Percentiles rank a stretch among this genome's conserved stretches.
phyloP scores from a whole-genome alignment of 2,888 invertebrate species.

The Chelonus formosanus region DNA sequence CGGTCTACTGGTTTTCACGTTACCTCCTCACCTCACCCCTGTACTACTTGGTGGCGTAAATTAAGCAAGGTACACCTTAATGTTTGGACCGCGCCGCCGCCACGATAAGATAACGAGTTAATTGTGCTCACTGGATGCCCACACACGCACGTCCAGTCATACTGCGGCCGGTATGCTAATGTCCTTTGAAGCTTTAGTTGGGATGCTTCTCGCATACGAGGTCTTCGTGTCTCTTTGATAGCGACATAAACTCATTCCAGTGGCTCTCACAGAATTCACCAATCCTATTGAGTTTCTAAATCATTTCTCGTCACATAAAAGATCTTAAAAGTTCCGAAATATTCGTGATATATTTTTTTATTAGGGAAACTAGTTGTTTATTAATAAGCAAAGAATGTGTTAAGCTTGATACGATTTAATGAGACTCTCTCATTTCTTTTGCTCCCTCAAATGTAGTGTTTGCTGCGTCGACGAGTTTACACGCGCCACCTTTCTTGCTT shows the following conservation, averaged over 20 bases:
- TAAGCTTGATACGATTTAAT: constrained; percentile 51
- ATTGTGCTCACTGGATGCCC: constrained; percentile 64
- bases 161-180: constrained; percentile 63
- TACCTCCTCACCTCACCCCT: constrained; percentile 13
- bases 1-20: background rate
- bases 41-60: constrained; percentile 58
- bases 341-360: background rate
- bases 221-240: constrained; percentile 62
- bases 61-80: constrained; percentile 64
- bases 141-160: constrained; percentile 62
- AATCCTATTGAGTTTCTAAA: constrained; percentile 12
- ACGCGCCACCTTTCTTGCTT: constrained; percentile 51
- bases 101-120: constrained; percentile 66
- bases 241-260: constrained; percentile 63
- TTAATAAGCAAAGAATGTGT: constrained; percentile 55
- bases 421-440: constrained; percentile 41
- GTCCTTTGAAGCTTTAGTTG: constrained; percentile 59
- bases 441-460: constrained; percentile 42
- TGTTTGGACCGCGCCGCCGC: constrained; percentile 60
- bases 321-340: background rate
- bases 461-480: constrained; percentile 58
- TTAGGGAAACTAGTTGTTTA: constrained; percentile 9
- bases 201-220: constrained; percentile 59
- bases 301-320: constrained; percentile 8
- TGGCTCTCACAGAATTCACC: constrained; percentile 49